Evolutionary conservation across 2,113 vertebrate genomes (phyloP), one percentile per base, ranked within the genome.

Genomic region (Tyto alba): DNA sequence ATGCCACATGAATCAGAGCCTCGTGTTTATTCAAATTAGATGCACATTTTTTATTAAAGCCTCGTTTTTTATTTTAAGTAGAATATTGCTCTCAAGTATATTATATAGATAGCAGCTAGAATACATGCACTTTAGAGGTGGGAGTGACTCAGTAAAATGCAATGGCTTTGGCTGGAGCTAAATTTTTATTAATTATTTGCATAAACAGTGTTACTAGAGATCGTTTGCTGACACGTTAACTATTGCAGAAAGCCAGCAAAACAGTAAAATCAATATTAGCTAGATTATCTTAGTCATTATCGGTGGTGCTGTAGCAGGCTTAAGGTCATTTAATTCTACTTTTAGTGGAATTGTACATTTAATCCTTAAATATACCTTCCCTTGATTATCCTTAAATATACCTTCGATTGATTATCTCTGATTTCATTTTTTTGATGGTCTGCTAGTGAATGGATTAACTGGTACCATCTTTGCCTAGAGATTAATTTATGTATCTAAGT

Each of bases 401-500:
- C 83, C 68, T 92, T 87, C 80, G 83, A 47, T 13, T 85, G 86
- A 94, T 90, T 91, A 81, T 89, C 90, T 92, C 89, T 83, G 76
- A 52, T 77, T 90, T 91, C 86, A 93, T 94, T 96, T 85, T 90
- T 66, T 17, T 82, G 88, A 95, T 89, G 79, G 85, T 26, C 53
- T 29, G 25, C 52, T 25, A 88, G 83, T 25, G 56, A 95, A 80
- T 79, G 68, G 93, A 96, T 85, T 95, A 97, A 96, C 86, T 59
- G 62, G 72, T 32, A 64, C 77, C 72, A 72, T 75, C 41, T 80
- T 82, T 93, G 93, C 89, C 96, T 71, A 74, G 86, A 95, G 93
- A 97, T 92, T 62, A 96, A 95, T 97, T 96, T 85, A 95, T 89
- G 81, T 89, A 26, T 55, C 66, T 48, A 94, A 93, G 83, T 96